Evolutionary conservation across 2,113 vertebrate species (phyloP).

Genomic region (Lutjanus erythropterus): DNA sequence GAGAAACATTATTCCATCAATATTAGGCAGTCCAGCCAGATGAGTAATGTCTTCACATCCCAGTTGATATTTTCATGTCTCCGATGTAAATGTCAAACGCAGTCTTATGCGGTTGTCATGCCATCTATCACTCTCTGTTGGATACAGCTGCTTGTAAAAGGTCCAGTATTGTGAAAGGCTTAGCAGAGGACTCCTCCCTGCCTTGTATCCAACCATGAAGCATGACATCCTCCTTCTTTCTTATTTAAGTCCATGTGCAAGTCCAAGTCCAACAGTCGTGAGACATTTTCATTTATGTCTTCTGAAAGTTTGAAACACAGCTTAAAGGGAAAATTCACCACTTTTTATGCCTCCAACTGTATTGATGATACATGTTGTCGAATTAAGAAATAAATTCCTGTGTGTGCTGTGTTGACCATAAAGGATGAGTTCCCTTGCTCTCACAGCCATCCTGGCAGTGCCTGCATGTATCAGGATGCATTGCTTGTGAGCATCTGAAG

Average conservation of each 20-base stretch:
- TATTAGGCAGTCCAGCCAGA: conserved; percentile 21
- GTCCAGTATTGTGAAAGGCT: conserved; percentile 36
- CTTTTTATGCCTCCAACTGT: too few species aligned
- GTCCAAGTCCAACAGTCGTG: conserved; percentile 14
- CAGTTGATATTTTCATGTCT: conserved; percentile 57
- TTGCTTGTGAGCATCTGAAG: too few species aligned
- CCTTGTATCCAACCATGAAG: conserved; percentile 12
- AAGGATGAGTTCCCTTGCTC: too few species aligned
- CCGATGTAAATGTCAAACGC: conserved; percentile 57
- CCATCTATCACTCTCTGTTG: conserved; percentile 44
- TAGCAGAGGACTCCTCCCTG: conserved; percentile 16
- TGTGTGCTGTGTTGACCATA: too few species aligned
- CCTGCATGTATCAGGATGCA: too few species aligned
- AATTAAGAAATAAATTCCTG: too few species aligned
- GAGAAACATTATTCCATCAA: conserved; percentile 40
- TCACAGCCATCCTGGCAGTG: too few species aligned
- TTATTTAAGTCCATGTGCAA: background rate
- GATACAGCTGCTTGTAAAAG: conserved; percentile 48
- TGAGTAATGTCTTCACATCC: conserved; percentile 58
- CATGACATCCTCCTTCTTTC: conserved; percentile 2
- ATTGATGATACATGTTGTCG: too few species aligned
- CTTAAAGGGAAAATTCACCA: too few species aligned
- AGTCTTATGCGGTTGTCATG: conserved; percentile 45
- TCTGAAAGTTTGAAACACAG: background rate
- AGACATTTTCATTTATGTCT: background rate